Evolutionary conservation across 1,140 invertebrate species (phyloP).

Genomic region (Aleiodes sp.): DNA sequence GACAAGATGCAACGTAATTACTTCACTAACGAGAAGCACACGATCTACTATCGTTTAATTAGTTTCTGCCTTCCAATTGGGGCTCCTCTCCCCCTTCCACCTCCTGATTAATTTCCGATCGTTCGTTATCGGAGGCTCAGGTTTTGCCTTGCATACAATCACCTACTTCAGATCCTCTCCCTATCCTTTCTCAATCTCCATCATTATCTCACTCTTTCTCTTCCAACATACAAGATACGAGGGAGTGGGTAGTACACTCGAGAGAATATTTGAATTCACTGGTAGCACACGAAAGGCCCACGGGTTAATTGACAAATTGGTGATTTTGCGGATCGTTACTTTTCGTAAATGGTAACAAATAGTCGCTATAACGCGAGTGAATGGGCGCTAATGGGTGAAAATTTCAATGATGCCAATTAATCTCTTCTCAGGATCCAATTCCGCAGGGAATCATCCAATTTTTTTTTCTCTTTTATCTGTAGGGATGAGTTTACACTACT

Average conservation of each 20-base stretch:
- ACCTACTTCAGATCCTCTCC: background rate
- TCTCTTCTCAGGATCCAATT: no score
- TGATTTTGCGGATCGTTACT: background rate
- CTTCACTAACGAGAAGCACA: background rate
- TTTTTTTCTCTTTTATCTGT: no score
- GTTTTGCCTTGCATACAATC: background rate
- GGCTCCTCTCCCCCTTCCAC: background rate
- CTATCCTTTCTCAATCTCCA: no score
- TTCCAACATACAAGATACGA: no score
- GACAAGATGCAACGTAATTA: no score
- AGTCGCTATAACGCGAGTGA: background rate
- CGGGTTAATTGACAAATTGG: background rate
- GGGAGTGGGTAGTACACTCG: no score
- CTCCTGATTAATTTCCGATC: slow-evolving; percentile 35
- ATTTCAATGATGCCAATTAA: no score
- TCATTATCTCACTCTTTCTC: no score
- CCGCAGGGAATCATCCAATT: no score
- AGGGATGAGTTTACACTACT: no score
- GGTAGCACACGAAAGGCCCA: background rate
- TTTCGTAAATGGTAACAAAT: background rate
- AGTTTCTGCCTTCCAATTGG: slow-evolving; percentile 32
- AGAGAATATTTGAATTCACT: no score
- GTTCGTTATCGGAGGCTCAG: background rate
- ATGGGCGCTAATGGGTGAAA: background rate
- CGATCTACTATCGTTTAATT: slow-evolving; percentile 35